Percentiles rank a stretch among this genome's conserved stretches.
phyloP scores from a whole-genome alignment of 2,888 invertebrate genomes.

The Platycnemis pennipes region DNA sequence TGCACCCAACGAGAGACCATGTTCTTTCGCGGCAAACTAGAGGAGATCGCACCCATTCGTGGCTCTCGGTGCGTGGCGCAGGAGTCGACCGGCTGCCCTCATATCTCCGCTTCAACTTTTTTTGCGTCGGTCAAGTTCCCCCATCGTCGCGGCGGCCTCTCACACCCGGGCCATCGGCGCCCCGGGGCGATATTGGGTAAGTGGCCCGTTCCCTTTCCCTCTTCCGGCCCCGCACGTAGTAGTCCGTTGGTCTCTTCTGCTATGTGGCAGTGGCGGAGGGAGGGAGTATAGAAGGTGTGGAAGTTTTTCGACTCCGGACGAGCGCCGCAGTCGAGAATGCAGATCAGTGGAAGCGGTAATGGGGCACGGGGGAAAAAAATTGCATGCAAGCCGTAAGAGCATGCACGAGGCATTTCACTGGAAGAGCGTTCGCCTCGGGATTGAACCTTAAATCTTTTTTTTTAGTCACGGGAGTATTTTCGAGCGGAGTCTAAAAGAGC shows the following conservation, averaged over 20 bases:
- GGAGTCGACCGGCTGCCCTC: no score
- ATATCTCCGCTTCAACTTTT: not conserved
- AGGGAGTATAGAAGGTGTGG: not conserved
- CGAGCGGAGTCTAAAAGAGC: not conserved
- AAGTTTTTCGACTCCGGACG: not conserved
- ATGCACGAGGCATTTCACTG: not conserved
- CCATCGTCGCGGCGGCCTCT: not conserved
- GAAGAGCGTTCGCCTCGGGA: not conserved
- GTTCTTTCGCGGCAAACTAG: no score
- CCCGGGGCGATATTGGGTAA: slow-evolving; percentile 53
- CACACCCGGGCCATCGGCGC: not conserved
- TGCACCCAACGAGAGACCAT: no score
- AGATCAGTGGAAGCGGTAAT: not conserved
- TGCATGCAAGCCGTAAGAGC: not conserved
- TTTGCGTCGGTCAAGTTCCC: not conserved
- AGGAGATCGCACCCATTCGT: no score
- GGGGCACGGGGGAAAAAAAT: not conserved
- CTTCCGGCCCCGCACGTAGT: slow-evolving; percentile 52
- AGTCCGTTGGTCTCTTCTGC: not conserved
- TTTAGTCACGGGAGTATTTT: not conserved
- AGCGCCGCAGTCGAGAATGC: not conserved
- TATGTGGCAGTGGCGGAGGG: not conserved
- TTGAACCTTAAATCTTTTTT: not conserved
- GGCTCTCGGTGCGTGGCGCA: no score
- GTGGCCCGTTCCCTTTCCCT: slow-evolving; percentile 7